Evolutionary conservation across 2,797 vertebrate genomes (phyloP).

Genomic region (Liasis olivaceus): DNA sequence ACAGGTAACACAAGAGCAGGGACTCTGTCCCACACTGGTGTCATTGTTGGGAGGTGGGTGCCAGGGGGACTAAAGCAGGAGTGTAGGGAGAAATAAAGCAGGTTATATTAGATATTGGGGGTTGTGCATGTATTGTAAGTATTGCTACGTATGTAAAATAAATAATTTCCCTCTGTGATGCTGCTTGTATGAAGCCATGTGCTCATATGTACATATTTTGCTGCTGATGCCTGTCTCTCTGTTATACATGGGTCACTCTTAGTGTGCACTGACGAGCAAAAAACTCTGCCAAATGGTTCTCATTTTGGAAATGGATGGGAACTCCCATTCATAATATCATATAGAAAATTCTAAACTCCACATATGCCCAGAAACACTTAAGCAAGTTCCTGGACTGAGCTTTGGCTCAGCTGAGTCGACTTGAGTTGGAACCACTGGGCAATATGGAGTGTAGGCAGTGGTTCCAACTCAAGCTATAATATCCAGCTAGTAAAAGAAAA

Average conservation of each 20-base stretch:
- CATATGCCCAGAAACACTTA: background rate
- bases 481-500: background rate
- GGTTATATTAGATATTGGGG: background rate
- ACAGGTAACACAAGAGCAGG: constrained; percentile 64
- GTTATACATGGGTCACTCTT: background rate
- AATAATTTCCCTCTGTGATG: background rate
- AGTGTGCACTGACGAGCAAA: background rate
- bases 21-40: background rate
- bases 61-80: background rate
- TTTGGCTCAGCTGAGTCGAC: background rate
- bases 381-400: background rate
- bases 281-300: background rate
- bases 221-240: background rate
- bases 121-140: background rate
- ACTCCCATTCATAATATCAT: background rate
- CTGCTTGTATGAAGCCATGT: background rate
- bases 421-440: background rate
- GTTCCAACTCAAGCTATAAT: background rate
- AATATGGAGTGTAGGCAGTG: background rate
- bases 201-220: background rate
- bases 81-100: background rate
- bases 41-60: constrained; percentile 32
- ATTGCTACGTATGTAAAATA: background rate
- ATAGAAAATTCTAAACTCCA: background rate
- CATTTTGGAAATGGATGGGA: background rate